Base-by-base conservation (phyloP, 2,797 vertebrate genomes). In the Eulemur coronatus region DNA sequence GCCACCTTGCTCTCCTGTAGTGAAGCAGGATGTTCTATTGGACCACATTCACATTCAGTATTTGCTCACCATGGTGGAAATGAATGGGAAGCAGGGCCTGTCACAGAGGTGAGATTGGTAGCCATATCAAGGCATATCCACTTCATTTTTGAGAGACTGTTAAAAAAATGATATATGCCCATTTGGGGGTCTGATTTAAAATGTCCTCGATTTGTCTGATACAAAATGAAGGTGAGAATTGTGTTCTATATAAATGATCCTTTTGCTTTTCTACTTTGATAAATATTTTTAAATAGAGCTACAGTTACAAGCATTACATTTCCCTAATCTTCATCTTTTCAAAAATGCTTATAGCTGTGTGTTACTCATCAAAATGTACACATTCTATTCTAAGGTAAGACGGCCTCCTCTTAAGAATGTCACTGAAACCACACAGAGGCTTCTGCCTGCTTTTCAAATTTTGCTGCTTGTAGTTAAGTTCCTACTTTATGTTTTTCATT, bases 11-110 rank as follows among this genome's bases (percentile, higher is more conserved):
- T 90, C 59, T 85, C 96, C 95, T 73, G 59, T 7, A 24, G 90
- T 63, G 96, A 86, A 78, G 61, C 97, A 85, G 89, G 50, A 94
- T 97, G 96, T 95, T 89, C 89, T 33, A 0, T 90, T 97, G 96
- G 98, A 96, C 61, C 22, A 18, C 0, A 3, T 82, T 97, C 96
- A 93, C 12, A 3, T 38, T 84, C 43, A 76, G 65, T 69, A 46
- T 95, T 93, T 89, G 79, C 50, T 97, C 15, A 6, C 41, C 33
- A 7, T 59, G 24, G 50, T 95, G 75, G 86, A 93, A 95, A 59
- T 52, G 18, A n/a, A 59, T 48, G 10, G 52, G 28, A 76, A 35
- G 72, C 55, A 14, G 33, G 26, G 7, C 8, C 75, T n/a, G 33
- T 48, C 55, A 43, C 13, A 38, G 33, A 84, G 30, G 17, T 82